Percentiles rank a stretch among this genome's conserved stretches.
These are phyloP conservation scores for Lates japonicus DNA, from an alignment of 2,797 vertebrate genomes.

Conservation along the genomic window DNA sequence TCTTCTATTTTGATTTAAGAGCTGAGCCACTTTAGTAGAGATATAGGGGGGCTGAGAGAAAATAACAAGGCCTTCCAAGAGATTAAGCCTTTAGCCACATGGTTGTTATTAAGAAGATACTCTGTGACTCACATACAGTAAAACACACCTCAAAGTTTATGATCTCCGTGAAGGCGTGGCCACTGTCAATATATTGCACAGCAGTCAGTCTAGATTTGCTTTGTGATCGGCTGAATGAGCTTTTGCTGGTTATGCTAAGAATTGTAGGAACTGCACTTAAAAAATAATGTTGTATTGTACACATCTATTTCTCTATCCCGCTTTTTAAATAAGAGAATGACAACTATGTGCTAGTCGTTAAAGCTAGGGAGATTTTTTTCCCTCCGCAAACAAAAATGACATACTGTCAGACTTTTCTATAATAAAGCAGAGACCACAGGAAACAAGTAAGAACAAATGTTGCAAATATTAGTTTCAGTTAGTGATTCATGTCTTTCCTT, in stretches of 20 bases:
- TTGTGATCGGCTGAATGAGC: slow-evolving; percentile 5
- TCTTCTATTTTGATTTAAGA: slow-evolving; percentile 67
- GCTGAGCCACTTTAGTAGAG: slow-evolving; percentile 53
- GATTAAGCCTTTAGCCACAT: slow-evolving; percentile 65
- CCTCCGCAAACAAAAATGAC: not conserved
- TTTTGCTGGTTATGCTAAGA: not conserved
- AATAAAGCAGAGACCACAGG: not conserved
- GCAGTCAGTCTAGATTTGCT: slow-evolving; percentile 1
- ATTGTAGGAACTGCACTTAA: not conserved
- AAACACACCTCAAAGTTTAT: slow-evolving; percentile 58
- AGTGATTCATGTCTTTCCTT: slow-evolving; percentile 36
- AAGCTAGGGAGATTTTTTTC: not conserved
- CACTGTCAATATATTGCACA: not conserved
- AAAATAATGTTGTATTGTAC: not conserved
- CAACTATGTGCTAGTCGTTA: not conserved
- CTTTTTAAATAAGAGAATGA: not conserved
- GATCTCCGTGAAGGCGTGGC: slow-evolving; percentile 19
- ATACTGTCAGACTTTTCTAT: not conserved
- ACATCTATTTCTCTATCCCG: not conserved
- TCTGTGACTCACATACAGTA: slow-evolving; percentile 50
- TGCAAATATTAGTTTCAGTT: slow-evolving; percentile 38
- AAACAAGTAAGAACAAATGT: slow-evolving; percentile 22
- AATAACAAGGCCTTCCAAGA: slow-evolving; percentile 63
- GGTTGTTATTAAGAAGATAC: slow-evolving; percentile 51
- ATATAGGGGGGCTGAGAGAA: slow-evolving; percentile 49